phyloP scores from a whole-genome alignment of 2,113 vertebrate species.

The Mellivora capensis region DNA sequence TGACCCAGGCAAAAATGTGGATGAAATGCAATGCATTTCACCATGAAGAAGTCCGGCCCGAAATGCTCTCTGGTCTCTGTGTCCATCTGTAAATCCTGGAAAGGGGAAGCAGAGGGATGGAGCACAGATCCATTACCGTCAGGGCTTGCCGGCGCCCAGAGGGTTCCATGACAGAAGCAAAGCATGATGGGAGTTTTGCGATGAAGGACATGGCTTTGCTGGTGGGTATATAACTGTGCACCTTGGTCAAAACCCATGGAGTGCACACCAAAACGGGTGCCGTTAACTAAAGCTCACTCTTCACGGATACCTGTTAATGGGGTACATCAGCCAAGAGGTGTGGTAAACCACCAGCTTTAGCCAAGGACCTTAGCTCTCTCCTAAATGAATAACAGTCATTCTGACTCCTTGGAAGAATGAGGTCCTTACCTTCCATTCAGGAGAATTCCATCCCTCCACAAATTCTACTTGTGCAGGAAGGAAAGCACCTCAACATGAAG shows the following conservation, averaged over 20 bases:
- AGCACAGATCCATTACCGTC: too few species aligned
- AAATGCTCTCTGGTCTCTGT: not conserved
- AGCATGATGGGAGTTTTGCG: not conserved
- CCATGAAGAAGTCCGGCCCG: not conserved
- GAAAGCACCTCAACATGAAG: not conserved
- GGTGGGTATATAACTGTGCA: not conserved
- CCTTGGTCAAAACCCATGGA: not conserved
- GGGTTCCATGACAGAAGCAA: not conserved
- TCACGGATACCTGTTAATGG: not conserved
- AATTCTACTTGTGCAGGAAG: not conserved
- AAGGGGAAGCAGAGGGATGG: too few species aligned
- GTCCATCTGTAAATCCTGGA: too few species aligned
- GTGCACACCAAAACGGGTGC: not conserved
- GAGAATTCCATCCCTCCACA: not conserved
- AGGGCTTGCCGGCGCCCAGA: too few species aligned
- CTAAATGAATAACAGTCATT: not conserved
- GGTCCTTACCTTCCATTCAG: not conserved
- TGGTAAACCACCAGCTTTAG: not conserved
- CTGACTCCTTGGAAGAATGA: not conserved
- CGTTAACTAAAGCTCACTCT: not conserved
- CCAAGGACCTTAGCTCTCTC: not conserved
- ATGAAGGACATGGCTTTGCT: not conserved
- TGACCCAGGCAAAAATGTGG: not conserved
- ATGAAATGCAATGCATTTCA: not conserved
- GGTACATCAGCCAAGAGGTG: not conserved